Evolutionary conservation across 2,113 vertebrate genomes (phyloP).

Genomic region (Lates calcarifer): DNA sequence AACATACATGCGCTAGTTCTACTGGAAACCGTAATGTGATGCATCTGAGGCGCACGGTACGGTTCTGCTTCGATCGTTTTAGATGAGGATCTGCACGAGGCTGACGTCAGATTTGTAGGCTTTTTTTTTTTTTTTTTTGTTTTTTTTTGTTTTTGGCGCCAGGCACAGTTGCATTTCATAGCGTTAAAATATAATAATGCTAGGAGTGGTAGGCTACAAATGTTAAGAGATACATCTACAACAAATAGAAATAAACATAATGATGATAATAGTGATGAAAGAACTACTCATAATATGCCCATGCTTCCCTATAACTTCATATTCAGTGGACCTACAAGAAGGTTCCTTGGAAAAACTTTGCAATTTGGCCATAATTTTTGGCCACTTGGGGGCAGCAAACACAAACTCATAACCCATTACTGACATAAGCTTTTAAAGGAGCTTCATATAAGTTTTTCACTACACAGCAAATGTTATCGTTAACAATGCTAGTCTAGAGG

Average conservation of each 20-base stretch:
- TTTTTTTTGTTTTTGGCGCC: constrained; percentile 18
- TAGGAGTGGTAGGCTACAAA: background rate
- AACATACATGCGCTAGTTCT: constrained; percentile 17
- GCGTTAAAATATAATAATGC: background rate
- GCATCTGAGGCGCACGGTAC: background rate
- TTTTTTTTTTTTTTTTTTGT: background rate
- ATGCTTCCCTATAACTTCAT: background rate
- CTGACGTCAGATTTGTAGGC: constrained; percentile 63
- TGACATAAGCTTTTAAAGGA: background rate
- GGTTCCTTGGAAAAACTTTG: background rate
- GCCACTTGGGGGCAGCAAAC: constrained; percentile 26
- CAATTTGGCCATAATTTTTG: background rate
- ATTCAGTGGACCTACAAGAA: too few species aligned
- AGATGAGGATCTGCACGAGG: constrained; percentile 60
- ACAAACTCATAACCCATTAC: background rate
- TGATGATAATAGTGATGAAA: background rate
- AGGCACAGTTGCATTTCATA: background rate
- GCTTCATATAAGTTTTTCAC: too few species aligned
- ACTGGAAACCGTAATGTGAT: constrained; percentile 29
- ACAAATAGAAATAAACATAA: background rate
- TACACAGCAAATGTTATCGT: too few species aligned
- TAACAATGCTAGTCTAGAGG: too few species aligned
- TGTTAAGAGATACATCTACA: background rate
- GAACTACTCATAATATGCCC: too few species aligned
- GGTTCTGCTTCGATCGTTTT: constrained; percentile 44